phyloP scores from a whole-genome alignment of 2,113 vertebrate species.

The Jacana jacana region DNA sequence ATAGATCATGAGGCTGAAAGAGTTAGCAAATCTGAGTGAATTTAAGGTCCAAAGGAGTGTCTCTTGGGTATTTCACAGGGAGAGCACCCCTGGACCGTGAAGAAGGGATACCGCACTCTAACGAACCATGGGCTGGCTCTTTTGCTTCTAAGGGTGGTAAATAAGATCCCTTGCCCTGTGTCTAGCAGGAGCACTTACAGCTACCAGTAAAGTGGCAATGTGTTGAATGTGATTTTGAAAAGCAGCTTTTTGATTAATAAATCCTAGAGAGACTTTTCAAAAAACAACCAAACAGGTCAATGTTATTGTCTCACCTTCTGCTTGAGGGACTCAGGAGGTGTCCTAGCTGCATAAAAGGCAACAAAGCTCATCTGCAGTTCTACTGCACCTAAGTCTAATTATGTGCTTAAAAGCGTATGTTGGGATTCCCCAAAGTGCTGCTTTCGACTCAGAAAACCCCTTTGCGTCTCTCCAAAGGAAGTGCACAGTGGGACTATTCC shows the following conservation, averaged over 20 bases:
- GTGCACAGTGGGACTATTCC: fast-evolving
- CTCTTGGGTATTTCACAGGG: background rate
- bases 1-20: background rate
- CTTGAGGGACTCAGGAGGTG: background rate
- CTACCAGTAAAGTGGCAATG: background rate
- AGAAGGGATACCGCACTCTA: background rate
- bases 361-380: background rate
- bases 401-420: fast-evolving
- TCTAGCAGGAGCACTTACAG: background rate
- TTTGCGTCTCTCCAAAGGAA: background rate
- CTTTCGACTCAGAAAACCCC: background rate
- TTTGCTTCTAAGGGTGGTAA: background rate
- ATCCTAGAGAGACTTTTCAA: background rate
- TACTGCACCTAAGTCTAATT: background rate
- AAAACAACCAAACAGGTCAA: background rate
- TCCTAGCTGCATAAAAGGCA: background rate
- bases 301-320: background rate
- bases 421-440: background rate
- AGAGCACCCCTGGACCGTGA: background rate
- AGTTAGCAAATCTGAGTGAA: background rate
- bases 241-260: background rate
- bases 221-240: background rate
- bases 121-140: background rate
- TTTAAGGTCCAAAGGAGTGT: background rate
- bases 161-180: background rate